These are phyloP conservation scores for Toxonevra muliebris DNA, from an alignment of 2,888 invertebrate genomes.

Conservation along the genomic window DNA sequence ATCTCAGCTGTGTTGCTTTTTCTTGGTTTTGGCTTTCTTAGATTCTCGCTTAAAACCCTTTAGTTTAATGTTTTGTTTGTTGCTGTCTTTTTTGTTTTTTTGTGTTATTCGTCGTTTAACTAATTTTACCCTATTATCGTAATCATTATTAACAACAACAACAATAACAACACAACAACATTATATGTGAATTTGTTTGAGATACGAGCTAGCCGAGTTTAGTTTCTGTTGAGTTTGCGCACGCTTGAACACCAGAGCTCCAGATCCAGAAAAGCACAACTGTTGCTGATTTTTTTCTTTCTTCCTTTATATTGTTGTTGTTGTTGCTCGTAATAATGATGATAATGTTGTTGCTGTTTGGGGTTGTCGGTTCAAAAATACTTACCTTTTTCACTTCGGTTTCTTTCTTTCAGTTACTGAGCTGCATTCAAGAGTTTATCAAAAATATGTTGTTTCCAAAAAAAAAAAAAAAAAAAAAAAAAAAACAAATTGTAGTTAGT, in stretches of 20 bases:
- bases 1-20: background rate
- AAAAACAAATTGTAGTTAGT: too few relatives aligned
- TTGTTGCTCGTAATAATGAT: too few relatives aligned
- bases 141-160: background rate
- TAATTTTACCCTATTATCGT: conserved; percentile 4
- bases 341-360: too few relatives aligned
- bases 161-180: background rate
- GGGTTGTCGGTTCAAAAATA: too few relatives aligned
- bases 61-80: background rate
- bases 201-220: background rate
- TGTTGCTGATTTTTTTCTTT: too few relatives aligned
- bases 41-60: conserved; percentile 3
- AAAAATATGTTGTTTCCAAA: too few relatives aligned
- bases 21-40: background rate
- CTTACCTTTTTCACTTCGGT: too few relatives aligned
- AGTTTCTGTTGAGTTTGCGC: background rate
- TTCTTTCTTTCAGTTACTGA: too few relatives aligned
- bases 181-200: background rate
- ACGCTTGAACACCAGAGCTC: background rate
- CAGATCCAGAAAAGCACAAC: background rate
- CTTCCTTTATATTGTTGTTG: too few relatives aligned
- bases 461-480: too few relatives aligned
- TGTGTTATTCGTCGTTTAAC: background rate
- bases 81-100: background rate
- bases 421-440: too few relatives aligned